Evolutionary conservation across 2,113 vertebrate species (phyloP).

Genomic region (Fregetta grallaria): DNA sequence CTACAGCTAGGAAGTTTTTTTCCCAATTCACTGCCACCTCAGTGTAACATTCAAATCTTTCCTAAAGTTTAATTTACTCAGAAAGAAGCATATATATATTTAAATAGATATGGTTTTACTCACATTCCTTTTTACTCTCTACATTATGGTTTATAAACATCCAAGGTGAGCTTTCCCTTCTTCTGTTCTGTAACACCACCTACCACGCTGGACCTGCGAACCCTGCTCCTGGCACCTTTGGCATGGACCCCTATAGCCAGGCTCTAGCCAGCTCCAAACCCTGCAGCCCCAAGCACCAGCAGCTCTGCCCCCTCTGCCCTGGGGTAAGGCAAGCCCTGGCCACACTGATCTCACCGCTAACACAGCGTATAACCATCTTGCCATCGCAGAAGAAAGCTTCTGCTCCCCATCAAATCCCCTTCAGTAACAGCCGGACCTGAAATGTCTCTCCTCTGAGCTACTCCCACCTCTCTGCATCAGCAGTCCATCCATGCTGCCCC

Average conservation of each 20-base stretch:
- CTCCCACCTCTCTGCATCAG: not conserved
- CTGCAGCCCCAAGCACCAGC: not conserved
- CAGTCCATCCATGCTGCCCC: not conserved
- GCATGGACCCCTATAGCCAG: rapidly evolving
- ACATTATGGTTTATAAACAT: not conserved
- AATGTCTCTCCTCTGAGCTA: not conserved
- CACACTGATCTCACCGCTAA: not conserved
- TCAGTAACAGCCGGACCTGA: not conserved
- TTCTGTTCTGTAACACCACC: not conserved
- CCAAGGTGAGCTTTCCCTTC: not conserved
- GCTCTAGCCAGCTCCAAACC: not conserved
- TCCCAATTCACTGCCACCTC: not conserved
- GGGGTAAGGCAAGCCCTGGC: not conserved
- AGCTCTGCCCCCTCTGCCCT: not conserved
- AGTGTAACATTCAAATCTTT: not conserved
- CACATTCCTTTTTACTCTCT: not conserved
- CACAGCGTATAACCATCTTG: not conserved
- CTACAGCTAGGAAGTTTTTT: not conserved
- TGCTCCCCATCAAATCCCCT: not conserved
- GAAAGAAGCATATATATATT: not conserved
- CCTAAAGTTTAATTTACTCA: not conserved
- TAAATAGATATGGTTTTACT: not conserved
- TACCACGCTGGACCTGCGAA: not conserved
- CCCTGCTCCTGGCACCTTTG: not conserved
- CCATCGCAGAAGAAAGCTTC: not conserved